These are phyloP conservation scores for Drosophila monieri DNA, from an alignment of 2,888 invertebrate species.

Conservation along the genomic window DNA sequence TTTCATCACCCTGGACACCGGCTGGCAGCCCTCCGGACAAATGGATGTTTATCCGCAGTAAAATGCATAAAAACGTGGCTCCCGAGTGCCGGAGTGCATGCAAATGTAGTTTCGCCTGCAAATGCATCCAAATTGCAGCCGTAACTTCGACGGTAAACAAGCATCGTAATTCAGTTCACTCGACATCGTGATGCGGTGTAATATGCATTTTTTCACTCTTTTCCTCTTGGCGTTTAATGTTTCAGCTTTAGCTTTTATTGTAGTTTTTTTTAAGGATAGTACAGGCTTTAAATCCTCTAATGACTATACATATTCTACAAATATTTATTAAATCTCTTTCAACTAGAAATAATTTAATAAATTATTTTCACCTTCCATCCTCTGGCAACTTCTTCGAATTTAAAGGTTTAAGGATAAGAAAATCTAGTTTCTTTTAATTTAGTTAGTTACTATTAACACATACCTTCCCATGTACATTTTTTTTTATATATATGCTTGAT, in stretches of 20 bases:
- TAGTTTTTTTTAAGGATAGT: too few species aligned
- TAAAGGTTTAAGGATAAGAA: not conserved
- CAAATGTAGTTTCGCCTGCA: constrained; percentile 51
- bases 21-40: constrained; percentile 8
- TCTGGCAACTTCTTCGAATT: not conserved
- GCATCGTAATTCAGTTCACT: constrained; percentile 14
- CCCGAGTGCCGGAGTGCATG: constrained; percentile 46
- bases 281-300: too few species aligned
- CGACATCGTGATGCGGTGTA: constrained; percentile 29
- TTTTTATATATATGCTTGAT: not conserved
- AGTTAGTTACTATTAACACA: not conserved
- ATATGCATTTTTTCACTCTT: not conserved
- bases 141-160: constrained; percentile 6
- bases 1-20: constrained; percentile 44
- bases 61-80: constrained; percentile 63
- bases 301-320: too few species aligned
- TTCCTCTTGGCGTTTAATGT: not conserved
- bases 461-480: not conserved
- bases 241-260: not conserved
- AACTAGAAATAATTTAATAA: too few species aligned
- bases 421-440: not conserved
- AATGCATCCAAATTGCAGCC: constrained; percentile 11
- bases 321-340: too few species aligned
- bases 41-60: constrained; percentile 50
- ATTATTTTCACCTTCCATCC: not conserved